phyloP scores from a whole-genome alignment of 2,888 invertebrate species.

The Agapetus fuscipes region DNA sequence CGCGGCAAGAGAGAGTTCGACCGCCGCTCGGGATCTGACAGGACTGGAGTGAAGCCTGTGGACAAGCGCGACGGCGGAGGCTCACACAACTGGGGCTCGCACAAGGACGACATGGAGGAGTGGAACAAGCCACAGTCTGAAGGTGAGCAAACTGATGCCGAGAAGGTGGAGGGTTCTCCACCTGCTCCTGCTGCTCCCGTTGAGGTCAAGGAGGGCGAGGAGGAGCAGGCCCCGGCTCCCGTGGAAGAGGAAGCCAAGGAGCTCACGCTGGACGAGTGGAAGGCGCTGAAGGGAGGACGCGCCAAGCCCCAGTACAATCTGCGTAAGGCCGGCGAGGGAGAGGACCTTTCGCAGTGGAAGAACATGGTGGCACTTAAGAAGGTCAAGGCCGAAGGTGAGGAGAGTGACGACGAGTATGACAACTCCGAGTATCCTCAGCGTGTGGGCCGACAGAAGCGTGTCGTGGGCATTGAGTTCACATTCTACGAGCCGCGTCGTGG shows the following conservation, averaged over 20 bases:
- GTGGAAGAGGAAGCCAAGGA: conserved; percentile 74
- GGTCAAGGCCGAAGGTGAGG: conserved; percentile 54
- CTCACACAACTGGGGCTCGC: conserved; percentile 92
- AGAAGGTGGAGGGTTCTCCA: conserved; percentile 36
- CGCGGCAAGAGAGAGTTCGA: conserved; percentile 89
- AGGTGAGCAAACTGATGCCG: conserved; percentile 44
- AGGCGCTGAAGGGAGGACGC: conserved; percentile 72
- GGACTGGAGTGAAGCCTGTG: conserved; percentile 87
- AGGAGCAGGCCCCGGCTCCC: conserved; percentile 37
- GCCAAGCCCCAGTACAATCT: conserved; percentile 82
- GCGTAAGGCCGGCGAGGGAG: conserved; percentile 91
- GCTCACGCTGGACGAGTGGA: conserved; percentile 92
- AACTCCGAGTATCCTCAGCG: conserved; percentile 74
- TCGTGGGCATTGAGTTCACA: conserved; percentile 80
- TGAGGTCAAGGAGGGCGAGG: conserved; percentile 32
- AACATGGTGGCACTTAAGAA: conserved; percentile 76
- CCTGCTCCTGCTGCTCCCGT: conserved; percentile 29
- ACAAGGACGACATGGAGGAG: conserved; percentile 76
- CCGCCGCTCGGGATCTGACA: conserved; percentile 90
- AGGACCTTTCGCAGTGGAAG: conserved; percentile 86
- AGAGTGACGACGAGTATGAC: conserved; percentile 64
- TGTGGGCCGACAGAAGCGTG: conserved; percentile 76
- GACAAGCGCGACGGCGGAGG: conserved; percentile 94
- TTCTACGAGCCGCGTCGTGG: conserved; percentile 73
- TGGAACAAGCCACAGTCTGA: conserved; percentile 43